Percentiles rank a stretch among this genome's conserved stretches.
Evolutionary conservation across 2,797 vertebrate species (phyloP).

Genomic region (Darevskia mixta): DNA sequence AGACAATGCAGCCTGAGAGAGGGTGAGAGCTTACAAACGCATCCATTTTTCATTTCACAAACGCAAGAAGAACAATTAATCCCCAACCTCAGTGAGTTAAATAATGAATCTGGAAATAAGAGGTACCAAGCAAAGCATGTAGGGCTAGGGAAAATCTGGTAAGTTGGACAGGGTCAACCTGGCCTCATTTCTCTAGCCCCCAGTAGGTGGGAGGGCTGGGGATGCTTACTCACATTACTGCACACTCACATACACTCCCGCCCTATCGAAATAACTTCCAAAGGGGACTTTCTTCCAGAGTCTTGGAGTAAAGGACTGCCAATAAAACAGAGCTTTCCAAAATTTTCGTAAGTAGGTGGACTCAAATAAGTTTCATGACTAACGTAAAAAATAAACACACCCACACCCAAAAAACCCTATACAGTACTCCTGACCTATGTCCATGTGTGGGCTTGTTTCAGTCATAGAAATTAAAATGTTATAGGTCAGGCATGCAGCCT

Average conservation of each 20-base stretch:
- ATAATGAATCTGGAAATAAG: not conserved
- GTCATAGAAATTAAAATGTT: not conserved
- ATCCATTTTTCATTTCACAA: not conserved
- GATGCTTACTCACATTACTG: no score
- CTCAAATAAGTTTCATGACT: not conserved
- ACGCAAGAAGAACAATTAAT: not conserved
- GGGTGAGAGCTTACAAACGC: not conserved
- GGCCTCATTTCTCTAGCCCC: not conserved
- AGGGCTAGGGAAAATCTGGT: not conserved
- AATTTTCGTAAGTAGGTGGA: not conserved
- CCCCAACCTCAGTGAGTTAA: not conserved
- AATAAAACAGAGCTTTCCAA: not conserved
- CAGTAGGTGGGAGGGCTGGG: not conserved
- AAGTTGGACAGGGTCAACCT: not conserved
- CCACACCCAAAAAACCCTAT: no score
- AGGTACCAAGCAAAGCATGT: not conserved
- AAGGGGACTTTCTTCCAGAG: not conserved
- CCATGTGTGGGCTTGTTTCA: not conserved
- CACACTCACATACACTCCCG: no score
- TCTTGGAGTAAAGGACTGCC: not conserved
- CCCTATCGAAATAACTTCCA: not conserved
- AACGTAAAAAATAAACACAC: not conserved
- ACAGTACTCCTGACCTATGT: not conserved
- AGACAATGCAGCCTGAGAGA: slow-evolving; percentile 40
- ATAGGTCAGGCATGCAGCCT: not conserved